Evolutionary conservation across 2,888 invertebrate species (phyloP), one percentile per base, ranked within the genome.

Genomic region (Monopis laevigella): DNA sequence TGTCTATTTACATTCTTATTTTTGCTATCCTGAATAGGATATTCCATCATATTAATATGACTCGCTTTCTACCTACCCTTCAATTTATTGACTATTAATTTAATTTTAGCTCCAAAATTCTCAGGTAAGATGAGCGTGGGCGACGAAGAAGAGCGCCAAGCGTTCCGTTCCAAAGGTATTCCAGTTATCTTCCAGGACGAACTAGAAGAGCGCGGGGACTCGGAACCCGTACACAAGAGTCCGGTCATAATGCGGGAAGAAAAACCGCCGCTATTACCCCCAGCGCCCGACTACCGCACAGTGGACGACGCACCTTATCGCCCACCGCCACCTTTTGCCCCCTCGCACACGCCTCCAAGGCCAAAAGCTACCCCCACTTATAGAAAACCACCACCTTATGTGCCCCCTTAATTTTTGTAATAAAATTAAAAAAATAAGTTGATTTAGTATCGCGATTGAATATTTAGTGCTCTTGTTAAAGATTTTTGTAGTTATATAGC

Each of bases 321-420:
- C 55, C 95, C 94, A 13, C 96, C 96, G 11, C 94, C 93, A 4
- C 93, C 94, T 49, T 92, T 89, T 65, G 86, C 90, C 27, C 83
- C 88, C 43, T 82, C 84, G 2, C 88, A 91, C 52, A 91, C 92
- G 45, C 88, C 88, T 44, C 88, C 88, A 55, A 84, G 89, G 51
- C 93, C 92, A 41, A 93, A 90, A 58, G 88, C 92, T 45, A 92
- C 92, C 38, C 93, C 95, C 46, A 92, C 93, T 54, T 95, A 96
- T 84, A 88, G 96, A 62, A 93, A 95, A 75, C 97, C 97, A 39
- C 96, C 97, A 46, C 97, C 97, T 27, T 97, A 98, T 74, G 96
- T 97, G 57, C 96, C 97, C 54, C 97, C 97, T 77, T 97, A 96
- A 95, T n/a, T n/a, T n/a, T n/a, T n/a, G n/a, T n/a, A n/a, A n/a